Evolutionary conservation across 23 tunicate species (phyloP).

Genomic region (Trididemnum nubilum): DNA sequence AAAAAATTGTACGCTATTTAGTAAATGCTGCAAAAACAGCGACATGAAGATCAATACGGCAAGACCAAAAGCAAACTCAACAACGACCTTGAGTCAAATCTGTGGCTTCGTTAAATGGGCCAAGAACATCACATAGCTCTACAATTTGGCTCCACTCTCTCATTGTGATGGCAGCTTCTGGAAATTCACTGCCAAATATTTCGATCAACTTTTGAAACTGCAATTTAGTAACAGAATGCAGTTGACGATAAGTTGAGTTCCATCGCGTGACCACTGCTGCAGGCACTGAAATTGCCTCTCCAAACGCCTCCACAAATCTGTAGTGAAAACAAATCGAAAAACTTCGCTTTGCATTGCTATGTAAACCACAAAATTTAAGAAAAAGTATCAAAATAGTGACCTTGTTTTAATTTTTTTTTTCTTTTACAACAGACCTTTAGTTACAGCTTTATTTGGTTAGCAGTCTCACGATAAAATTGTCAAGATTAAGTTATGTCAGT

Average conservation of each 20-base stretch:
- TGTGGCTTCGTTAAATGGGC: neutral
- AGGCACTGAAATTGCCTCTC: neutral
- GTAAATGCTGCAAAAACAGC: too few relatives aligned
- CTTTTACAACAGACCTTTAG: too few relatives aligned
- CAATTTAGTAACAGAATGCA: neutral
- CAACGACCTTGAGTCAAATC: neutral
- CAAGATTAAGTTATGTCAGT: too few relatives aligned
- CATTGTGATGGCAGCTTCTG: neutral
- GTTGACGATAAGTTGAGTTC: neutral
- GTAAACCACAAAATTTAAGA: too few relatives aligned
- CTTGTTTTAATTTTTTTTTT: too few relatives aligned
- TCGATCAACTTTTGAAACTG: neutral
- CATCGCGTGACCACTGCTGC: neutral
- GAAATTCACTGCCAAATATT: neutral
- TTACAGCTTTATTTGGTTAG: too few relatives aligned
- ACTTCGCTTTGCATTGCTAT: too few relatives aligned
- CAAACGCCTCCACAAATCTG: neutral
- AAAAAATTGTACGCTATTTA: too few relatives aligned
- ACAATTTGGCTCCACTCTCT: neutral
- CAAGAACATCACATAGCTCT: neutral
- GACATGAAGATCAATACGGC: too few relatives aligned
- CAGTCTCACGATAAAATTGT: too few relatives aligned
- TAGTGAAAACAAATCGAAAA: neutral
- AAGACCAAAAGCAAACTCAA: neutral
- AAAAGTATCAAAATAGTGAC: too few relatives aligned